A percentile compares a stretch with the other conserved stretches of the same genome.
Evolutionary conservation across 2,888 invertebrate genomes (phyloP).

Genomic region (Patella ulyssiponensis): DNA sequence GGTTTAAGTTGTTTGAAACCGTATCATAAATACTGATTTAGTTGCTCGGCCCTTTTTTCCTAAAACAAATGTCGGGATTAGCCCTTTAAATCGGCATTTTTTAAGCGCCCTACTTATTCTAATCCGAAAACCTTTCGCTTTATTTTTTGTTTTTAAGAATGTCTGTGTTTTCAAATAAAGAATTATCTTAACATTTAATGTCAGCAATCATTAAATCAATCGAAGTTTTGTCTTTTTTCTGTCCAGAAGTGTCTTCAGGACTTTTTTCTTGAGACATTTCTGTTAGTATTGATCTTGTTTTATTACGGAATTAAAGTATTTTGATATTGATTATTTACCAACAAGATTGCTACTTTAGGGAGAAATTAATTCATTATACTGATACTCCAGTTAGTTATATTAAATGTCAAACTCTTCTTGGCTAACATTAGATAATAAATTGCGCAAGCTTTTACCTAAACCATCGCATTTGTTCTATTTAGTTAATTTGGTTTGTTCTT

Average conservation of each 20-base stretch:
- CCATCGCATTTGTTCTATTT: not conserved
- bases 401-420: not conserved
- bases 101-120: not conserved
- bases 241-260: too few species aligned
- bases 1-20: too few species aligned
- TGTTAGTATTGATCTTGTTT: too few species aligned
- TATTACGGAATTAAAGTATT: not conserved
- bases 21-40: too few species aligned
- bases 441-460: not conserved
- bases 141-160: too few species aligned
- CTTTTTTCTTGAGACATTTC: not conserved
- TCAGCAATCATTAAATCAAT: not conserved
- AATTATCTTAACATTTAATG: not conserved
- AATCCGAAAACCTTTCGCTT: not conserved
- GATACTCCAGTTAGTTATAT: not conserved
- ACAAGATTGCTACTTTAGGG: not conserved
- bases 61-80: too few species aligned
- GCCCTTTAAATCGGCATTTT: not conserved
- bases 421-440: not conserved
- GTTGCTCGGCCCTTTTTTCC: too few species aligned
- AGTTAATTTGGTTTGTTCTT: not conserved
- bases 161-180: not conserved
- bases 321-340: not conserved
- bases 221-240: too few species aligned
- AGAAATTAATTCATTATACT: not conserved